Conservation (phyloP, 2,888 invertebrate genomes). For the Steinernema hermaphroditum region DNA sequence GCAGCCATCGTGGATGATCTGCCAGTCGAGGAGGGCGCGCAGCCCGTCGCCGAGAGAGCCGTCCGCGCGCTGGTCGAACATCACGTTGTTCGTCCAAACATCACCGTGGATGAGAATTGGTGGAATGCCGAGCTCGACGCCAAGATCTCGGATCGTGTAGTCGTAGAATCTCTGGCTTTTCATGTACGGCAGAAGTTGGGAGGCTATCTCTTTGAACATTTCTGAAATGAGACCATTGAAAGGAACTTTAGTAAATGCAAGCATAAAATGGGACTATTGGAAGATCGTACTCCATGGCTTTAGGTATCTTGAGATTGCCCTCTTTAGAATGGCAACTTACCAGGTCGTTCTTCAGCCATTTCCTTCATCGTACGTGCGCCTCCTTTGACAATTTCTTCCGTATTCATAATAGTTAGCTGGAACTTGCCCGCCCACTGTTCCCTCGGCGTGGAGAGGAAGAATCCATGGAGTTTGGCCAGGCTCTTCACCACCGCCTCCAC, state of each 20-base stretch:
- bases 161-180: not conserved
- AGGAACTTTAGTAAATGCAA: too few relatives aligned
- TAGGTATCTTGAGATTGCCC: too few relatives aligned
- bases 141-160: not conserved
- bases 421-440: not conserved
- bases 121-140: not conserved
- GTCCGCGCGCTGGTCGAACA: not conserved
- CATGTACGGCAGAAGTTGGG: not conserved
- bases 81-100: not conserved
- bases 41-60: not conserved
- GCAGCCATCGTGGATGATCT: not conserved
- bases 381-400: too few relatives aligned
- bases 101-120: not conserved
- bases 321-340: too few relatives aligned
- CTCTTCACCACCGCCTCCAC: not conserved
- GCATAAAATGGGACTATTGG: too few relatives aligned
- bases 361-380: not conserved
- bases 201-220: not conserved
- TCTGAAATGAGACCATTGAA: too few relatives aligned
- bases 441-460: not conserved
- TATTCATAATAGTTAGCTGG: not conserved
- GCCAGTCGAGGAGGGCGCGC: not conserved
- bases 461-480: not conserved
- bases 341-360: not conserved
- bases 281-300: too few relatives aligned